Base-by-base conservation (phyloP, 2,797 vertebrate genomes). In the Merluccius polli region DNA sequence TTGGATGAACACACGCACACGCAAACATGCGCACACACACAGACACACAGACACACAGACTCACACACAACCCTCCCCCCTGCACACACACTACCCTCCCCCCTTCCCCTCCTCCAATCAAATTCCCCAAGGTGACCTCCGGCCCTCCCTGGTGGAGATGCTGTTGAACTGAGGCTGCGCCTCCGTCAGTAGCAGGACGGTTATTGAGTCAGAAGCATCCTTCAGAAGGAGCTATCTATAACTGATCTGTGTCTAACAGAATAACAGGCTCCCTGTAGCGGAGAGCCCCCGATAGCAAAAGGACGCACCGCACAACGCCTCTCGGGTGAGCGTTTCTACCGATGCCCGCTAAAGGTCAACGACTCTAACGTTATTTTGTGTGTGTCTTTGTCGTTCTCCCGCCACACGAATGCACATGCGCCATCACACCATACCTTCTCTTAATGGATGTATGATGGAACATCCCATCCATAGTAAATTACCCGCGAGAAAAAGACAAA, bases 41-140 rank as follows among this genome's bases (percentile, higher is more conserved):
- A 38, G 11, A 31, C 68, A 69, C 44, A n/a, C 48, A 7, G 21
- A n/a, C 48, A 4, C 21, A 48, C 63, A 67, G 11, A 15, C 27
- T 30, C 65, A 68, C 65, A 29, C 15, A 67, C 63, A 18, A 35
- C 36, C 5, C 36, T 5, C 36, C 5, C 36, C 33, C 24, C 27
- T 29, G 13, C 65, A 31, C 65, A 30, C 27, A 29, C 29, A 67
- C 63, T 0, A 13, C 65, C 10, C 27, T 4, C 65, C 6, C 27
- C 27, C 29, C 12, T 13, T 68, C 16, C 31, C 29, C 27, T 16
- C 63, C 65, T 31, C 27, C 27, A 68, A 68, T 68, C 12, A 68
- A 68, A 31, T 24, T 59, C 81, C 75, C 75, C 86, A 91, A 91
- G 89, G 89, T 93, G 86, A 92, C 29, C 63, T 2, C 63, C 65